Percentiles rank a stretch among this genome's conserved stretches.
Evolutionary conservation across 2,113 vertebrate species (phyloP).

Genomic region (Pelecanoides urinatrix): DNA sequence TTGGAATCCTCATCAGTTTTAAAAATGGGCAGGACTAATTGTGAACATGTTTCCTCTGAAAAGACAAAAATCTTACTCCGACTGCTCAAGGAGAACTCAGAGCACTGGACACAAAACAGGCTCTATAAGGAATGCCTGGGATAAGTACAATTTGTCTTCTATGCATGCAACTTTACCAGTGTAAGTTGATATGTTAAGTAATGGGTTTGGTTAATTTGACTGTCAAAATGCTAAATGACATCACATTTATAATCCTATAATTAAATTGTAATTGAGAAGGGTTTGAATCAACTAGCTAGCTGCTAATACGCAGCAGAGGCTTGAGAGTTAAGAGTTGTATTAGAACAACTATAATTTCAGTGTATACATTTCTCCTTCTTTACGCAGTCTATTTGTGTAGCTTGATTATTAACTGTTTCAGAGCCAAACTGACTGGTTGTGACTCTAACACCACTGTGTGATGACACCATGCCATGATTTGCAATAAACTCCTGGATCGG

Average conservation of each 20-base stretch:
- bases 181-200: neutral
- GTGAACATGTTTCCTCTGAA: neutral
- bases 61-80: neutral
- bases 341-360: neutral
- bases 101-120: neutral
- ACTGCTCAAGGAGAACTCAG: neutral
- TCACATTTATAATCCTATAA: neutral
- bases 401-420: neutral
- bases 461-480: neutral
- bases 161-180: neutral
- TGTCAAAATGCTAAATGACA: conserved; percentile 26
- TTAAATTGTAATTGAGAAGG: neutral
- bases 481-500: neutral
- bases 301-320: neutral
- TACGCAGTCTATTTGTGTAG: neutral
- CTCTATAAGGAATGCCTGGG: neutral
- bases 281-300: neutral
- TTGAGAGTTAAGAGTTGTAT: neutral
- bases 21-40: neutral
- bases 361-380: neutral
- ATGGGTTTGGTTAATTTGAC: conserved; percentile 15
- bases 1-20: neutral
- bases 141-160: neutral
- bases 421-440: neutral
- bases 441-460: neutral